Percentiles rank a stretch among this genome's conserved stretches.
Evolutionary conservation across 2,113 vertebrate genomes (phyloP).

Genomic region (Hypocryptadius cinnamomeus): DNA sequence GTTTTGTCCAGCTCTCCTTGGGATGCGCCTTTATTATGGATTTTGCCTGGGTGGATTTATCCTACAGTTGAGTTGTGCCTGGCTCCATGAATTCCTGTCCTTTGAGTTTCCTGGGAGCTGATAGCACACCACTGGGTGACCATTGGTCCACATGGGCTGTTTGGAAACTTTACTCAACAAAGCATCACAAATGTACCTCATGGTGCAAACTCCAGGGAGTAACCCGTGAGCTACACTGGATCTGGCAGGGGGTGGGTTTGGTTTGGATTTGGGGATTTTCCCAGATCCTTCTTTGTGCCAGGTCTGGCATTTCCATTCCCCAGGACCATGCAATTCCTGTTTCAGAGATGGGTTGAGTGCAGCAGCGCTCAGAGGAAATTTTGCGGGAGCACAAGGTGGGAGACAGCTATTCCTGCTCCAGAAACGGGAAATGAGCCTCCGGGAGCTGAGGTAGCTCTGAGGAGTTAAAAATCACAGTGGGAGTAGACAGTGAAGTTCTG

Average conservation of each 20-base stretch:
- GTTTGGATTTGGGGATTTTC: not conserved
- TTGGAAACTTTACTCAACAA: not conserved
- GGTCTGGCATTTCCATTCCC: not conserved
- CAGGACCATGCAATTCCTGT: not conserved
- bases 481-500: not conserved
- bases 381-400: not conserved
- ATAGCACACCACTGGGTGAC: not conserved
- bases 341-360: not conserved
- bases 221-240: accelerated
- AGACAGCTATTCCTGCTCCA: not conserved
- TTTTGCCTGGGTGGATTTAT: not conserved
- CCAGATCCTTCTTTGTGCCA: not conserved
- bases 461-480: not conserved
- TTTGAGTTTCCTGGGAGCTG: not conserved
- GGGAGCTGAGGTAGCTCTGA: not conserved
- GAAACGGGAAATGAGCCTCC: accelerated
- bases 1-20: not conserved
- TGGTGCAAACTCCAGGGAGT: not conserved
- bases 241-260: not conserved
- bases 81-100: not conserved
- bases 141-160: not conserved
- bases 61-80: accelerated
- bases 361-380: not conserved
- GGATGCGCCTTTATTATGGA: not conserved
- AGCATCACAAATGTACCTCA: not conserved